These are phyloP conservation scores for Strigamia transsilvanica DNA, from an alignment of 2,888 invertebrate species.

Conservation along the genomic window DNA sequence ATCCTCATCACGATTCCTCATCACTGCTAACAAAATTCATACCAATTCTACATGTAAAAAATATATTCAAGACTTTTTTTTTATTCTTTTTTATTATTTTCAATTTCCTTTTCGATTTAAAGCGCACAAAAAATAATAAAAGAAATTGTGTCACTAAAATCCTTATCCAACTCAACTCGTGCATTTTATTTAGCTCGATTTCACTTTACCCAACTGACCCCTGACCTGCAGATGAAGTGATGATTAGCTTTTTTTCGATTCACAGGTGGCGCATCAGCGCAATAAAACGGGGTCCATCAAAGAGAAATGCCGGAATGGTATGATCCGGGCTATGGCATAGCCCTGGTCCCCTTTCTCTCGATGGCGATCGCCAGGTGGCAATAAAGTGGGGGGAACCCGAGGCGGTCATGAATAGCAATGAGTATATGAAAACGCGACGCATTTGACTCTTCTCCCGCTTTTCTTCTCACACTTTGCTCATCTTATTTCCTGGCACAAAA, in stretches of 20 bases:
- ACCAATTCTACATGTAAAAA: neutral
- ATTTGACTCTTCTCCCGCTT: constrained; percentile 3
- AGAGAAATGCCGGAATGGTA: constrained; percentile 6
- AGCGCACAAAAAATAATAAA: constrained; percentile 16
- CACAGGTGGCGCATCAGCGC: constrained; percentile 39
- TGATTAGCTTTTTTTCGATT: constrained; percentile 16
- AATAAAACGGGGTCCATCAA: constrained; percentile 23
- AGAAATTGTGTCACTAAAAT: neutral
- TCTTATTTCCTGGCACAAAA: constrained; percentile 52
- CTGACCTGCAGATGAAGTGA: constrained; percentile 31
- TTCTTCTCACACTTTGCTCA: constrained; percentile 19
- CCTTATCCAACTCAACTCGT: neutral
- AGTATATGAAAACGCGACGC: constrained; percentile 35
- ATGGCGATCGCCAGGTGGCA: constrained; percentile 51
- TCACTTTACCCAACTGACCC: constrained; percentile 10
- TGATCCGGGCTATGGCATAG: neutral
- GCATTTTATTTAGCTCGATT: neutral
- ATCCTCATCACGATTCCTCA: constrained; percentile 23
- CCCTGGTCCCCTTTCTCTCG: constrained; percentile 12
- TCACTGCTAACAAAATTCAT: constrained; percentile 20
- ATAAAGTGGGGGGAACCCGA: constrained; percentile 48
- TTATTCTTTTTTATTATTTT: neutral
- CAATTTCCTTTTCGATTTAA: constrained; percentile 26
- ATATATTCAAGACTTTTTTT: constrained; percentile 4
- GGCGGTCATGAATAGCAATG: constrained; percentile 52